phyloP scores from a whole-genome alignment of 2,113 vertebrate genomes.

The Himantopus leucocephalus region DNA sequence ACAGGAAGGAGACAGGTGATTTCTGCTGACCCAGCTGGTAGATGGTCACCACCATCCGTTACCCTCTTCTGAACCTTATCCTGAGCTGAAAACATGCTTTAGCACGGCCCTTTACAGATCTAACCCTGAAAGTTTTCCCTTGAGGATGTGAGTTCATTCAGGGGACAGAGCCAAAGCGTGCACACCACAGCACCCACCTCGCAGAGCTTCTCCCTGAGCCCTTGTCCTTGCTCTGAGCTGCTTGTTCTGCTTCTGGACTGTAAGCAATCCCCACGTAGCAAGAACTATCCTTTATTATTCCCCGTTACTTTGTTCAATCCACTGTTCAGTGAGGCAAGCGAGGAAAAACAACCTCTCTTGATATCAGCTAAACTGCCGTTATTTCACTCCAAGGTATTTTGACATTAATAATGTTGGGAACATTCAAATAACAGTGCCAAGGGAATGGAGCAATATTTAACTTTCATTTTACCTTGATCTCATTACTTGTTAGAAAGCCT shows the following conservation, averaged over 20 bases:
- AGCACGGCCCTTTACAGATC: neutral
- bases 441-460: slow-evolving; percentile 59
- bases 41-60: neutral
- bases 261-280: neutral
- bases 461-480: slow-evolving; percentile 66
- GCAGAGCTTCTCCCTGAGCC: neutral
- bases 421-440: slow-evolving; percentile 52
- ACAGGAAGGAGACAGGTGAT: neutral
- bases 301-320: neutral
- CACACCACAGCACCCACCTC: neutral
- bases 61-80: neutral
- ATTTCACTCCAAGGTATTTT: slow-evolving; percentile 40
- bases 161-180: neutral
- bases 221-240: neutral
- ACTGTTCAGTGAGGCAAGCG: neutral
- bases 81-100: neutral
- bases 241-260: neutral
- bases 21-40: neutral
- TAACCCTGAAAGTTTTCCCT: neutral
- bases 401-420: slow-evolving; percentile 33
- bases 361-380: neutral
- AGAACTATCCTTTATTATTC: neutral
- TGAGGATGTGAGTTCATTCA: neutral
- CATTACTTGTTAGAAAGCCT: slow-evolving; percentile 65
- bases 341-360: slow-evolving; percentile 14